These are phyloP conservation scores for Synergus umbraculus DNA, from an alignment of 2,888 invertebrate genomes.

Conservation along the genomic window DNA sequence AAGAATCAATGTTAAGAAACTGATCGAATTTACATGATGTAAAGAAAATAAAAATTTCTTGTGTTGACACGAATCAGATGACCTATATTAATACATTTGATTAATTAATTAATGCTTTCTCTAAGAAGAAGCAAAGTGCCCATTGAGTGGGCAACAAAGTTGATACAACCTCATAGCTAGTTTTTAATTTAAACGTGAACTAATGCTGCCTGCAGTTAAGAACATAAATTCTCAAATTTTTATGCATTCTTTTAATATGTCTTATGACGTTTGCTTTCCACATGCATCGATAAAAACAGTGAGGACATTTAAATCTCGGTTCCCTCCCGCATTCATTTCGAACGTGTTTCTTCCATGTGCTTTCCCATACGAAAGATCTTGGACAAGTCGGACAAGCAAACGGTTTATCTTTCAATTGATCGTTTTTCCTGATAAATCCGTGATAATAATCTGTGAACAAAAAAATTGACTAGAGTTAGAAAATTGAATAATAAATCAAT, in stretches of 20 bases:
- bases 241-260: constrained; percentile 55
- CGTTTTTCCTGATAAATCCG: background rate
- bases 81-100: too few species aligned
- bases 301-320: constrained; percentile 67
- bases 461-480: background rate
- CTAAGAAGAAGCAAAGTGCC: too few species aligned
- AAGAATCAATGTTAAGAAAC: too few species aligned
- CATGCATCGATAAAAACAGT: constrained; percentile 68
- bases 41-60: too few species aligned
- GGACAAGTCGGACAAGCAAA: constrained; percentile 56
- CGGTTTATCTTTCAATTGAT: background rate
- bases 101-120: too few species aligned
- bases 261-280: constrained; percentile 62
- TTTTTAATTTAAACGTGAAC: background rate
- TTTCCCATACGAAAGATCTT: constrained; percentile 60
- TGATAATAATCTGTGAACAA: constrained; percentile 21
- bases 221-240: constrained; percentile 31
- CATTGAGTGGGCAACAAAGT: too few species aligned
- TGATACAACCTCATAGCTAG: too few species aligned
- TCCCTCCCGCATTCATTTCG: constrained; percentile 80
- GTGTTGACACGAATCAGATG: too few species aligned
- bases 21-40: too few species aligned
- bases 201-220: constrained; percentile 7
- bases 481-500: background rate
- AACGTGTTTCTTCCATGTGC: constrained; percentile 73